A percentile compares a stretch with the other conserved stretches of the same genome.
phyloP scores from a whole-genome alignment of 35 echinoderm and acorn worm species.

The Diadema setosum region DNA sequence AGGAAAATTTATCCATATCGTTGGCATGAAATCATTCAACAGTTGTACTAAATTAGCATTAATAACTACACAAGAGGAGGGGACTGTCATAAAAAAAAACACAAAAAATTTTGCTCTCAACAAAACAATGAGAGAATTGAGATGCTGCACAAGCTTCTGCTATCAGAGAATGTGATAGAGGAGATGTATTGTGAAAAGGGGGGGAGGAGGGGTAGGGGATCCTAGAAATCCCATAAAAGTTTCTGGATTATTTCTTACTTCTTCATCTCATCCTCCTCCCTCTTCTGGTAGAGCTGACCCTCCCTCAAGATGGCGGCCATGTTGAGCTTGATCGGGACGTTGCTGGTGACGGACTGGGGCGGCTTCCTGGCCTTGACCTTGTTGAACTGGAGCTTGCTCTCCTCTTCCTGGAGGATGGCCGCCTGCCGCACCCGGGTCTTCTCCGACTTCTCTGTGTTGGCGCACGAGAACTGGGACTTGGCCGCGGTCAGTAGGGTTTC shows the following conservation, averaged over 20 bases:
- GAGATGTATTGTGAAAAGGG: too few relatives aligned
- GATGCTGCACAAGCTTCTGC: too few relatives aligned
- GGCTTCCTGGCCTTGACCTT: slow-evolving; percentile 68
- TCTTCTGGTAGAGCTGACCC: slow-evolving; percentile 86
- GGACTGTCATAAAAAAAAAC: too few relatives aligned
- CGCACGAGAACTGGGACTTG: slow-evolving; percentile 86
- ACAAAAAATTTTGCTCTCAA: too few relatives aligned
- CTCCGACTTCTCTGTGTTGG: slow-evolving; percentile 79
- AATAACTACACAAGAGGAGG: too few relatives aligned
- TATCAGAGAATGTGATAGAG: too few relatives aligned
- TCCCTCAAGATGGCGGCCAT: slow-evolving; percentile 92
- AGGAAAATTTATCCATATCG: too few relatives aligned
- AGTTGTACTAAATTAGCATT: too few relatives aligned
- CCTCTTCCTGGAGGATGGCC: slow-evolving; percentile 52
- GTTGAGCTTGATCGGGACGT: slow-evolving; percentile 92
- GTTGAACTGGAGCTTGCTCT: slow-evolving; percentile 92
- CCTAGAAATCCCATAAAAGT: too few relatives aligned
- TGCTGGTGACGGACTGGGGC: slow-evolving; percentile 48
- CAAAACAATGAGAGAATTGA: too few relatives aligned
- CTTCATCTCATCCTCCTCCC: slow-evolving; percentile 85
- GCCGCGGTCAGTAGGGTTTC: slow-evolving; percentile 77
- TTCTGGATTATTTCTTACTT: slow-evolving; percentile 86
- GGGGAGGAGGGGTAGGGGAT: too few relatives aligned
- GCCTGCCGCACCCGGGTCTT: slow-evolving; percentile 50
- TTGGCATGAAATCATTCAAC: too few relatives aligned